Percentiles rank a stretch among this genome's conserved stretches.
Evolutionary conservation across 2,888 invertebrate species (phyloP).

Genomic region (Drosophila koepferae): DNA sequence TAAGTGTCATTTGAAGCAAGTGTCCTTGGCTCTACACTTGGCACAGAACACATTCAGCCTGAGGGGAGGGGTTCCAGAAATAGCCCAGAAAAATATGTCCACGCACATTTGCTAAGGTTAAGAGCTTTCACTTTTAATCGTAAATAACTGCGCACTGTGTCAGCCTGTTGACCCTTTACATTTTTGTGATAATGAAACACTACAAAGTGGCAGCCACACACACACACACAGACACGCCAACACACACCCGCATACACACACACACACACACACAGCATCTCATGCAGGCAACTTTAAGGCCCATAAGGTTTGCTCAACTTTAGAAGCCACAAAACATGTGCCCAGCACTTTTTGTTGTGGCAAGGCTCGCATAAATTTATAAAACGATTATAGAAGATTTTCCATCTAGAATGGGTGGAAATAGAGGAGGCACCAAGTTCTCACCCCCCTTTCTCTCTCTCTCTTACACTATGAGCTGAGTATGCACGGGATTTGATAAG

Average conservation of each 20-base stretch:
- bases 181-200: slow-evolving; percentile 54
- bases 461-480: slow-evolving; percentile 5
- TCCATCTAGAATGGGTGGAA: slow-evolving; percentile 22
- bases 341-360: slow-evolving; percentile 50
- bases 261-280: background rate
- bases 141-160: slow-evolving; percentile 48
- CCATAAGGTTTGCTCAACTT: slow-evolving; percentile 53
- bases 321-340: slow-evolving; percentile 65
- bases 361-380: slow-evolving; percentile 71
- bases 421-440: background rate
- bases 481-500: slow-evolving; percentile 57
- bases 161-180: slow-evolving; percentile 43
- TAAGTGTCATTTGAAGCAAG: slow-evolving; percentile 21
- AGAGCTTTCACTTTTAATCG: slow-evolving; percentile 60
- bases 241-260: background rate
- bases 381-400: slow-evolving; percentile 79
- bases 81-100: slow-evolving; percentile 52
- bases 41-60: slow-evolving; percentile 3
- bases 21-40: slow-evolving; percentile 14
- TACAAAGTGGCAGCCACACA: slow-evolving; percentile 30
- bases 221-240: background rate
- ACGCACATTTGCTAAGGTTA: slow-evolving; percentile 52
- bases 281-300: slow-evolving; percentile 41
- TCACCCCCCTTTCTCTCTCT: background rate
- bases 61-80: slow-evolving; percentile 2